Evolutionary conservation across 2,113 vertebrate genomes (phyloP).

Genomic region (Gobius niger): DNA sequence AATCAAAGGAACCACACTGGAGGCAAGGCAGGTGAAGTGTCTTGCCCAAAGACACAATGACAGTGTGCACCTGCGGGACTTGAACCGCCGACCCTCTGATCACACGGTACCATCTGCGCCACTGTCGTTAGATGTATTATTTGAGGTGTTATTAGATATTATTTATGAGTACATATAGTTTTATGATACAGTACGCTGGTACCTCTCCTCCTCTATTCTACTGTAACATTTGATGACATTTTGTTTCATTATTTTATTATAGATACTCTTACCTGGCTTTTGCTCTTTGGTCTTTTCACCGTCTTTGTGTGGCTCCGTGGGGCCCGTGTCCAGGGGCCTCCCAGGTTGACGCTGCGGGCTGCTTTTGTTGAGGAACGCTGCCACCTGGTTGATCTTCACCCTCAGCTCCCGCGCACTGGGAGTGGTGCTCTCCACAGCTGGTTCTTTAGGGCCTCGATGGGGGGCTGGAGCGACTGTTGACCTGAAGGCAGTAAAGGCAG

Average conservation of each 20-base stretch:
- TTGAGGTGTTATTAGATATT: too few relatives aligned
- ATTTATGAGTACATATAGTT: too few relatives aligned
- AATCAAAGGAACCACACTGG: too few relatives aligned
- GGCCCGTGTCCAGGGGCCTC: constrained; percentile 11
- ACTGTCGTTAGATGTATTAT: too few relatives aligned
- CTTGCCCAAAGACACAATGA: too few relatives aligned
- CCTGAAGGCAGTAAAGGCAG: constrained; percentile 24
- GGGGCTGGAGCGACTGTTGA: constrained; percentile 27
- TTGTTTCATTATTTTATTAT: neutral
- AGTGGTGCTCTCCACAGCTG: constrained; percentile 34
- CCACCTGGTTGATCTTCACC: constrained; percentile 71
- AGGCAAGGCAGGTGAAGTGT: too few relatives aligned
- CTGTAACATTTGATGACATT: neutral
- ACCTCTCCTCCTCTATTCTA: neutral
- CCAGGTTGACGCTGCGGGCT: constrained; percentile 18
- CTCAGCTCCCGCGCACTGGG: constrained; percentile 62
- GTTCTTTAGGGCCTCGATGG: constrained; percentile 1
- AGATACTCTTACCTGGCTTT: constrained; percentile 39
- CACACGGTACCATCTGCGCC: too few relatives aligned
- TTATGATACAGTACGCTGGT: too few relatives aligned
- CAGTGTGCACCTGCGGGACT: too few relatives aligned
- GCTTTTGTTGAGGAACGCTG: constrained; percentile 57
- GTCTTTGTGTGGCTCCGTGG: constrained; percentile 19
- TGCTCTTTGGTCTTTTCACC: constrained; percentile 13
- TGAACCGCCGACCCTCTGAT: too few relatives aligned